These are phyloP conservation scores for Leptodactylus fuscus DNA, from an alignment of 2,113 vertebrate species.

Conservation along the genomic window DNA sequence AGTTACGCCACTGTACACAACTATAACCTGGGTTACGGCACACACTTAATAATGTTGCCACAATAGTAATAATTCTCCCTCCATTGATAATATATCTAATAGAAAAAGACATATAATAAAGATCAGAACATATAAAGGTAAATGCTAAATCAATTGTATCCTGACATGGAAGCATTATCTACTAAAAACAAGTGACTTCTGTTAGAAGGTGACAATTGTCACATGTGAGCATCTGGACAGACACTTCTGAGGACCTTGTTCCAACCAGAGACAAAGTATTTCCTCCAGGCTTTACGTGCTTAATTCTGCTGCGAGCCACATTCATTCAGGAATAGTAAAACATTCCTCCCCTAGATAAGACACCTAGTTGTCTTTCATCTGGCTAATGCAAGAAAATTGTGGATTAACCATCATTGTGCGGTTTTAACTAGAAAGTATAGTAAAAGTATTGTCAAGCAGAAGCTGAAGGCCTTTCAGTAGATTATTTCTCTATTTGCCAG, in stretches of 20 bases:
- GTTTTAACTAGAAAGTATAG: neutral
- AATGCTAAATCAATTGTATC: too few species aligned
- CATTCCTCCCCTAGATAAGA: conserved; percentile 39
- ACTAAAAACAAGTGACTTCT: neutral
- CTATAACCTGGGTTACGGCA: too few species aligned
- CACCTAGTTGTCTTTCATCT: neutral
- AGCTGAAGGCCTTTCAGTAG: neutral
- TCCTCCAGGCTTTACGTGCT: conserved; percentile 7
- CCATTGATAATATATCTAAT: too few species aligned
- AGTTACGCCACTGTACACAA: too few species aligned
- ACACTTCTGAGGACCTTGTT: neutral
- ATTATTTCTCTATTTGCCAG: neutral
- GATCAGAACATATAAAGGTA: too few species aligned
- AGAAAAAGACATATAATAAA: too few species aligned
- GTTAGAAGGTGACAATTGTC: neutral
- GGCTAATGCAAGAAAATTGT: conserved; percentile 28
- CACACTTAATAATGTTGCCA: too few species aligned
- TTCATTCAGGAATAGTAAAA: conserved; percentile 16
- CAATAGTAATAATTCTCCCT: too few species aligned
- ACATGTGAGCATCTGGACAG: neutral
- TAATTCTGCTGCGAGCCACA: conserved; percentile 13
- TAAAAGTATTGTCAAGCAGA: too few species aligned
- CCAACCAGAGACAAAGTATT: conserved; percentile 34
- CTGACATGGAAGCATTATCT: too few species aligned
- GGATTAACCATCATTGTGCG: neutral